Percentiles rank a stretch among this genome's conserved stretches.
phyloP scores from a whole-genome alignment of 2,113 vertebrate species.

The Hippocampus abdominalis region DNA sequence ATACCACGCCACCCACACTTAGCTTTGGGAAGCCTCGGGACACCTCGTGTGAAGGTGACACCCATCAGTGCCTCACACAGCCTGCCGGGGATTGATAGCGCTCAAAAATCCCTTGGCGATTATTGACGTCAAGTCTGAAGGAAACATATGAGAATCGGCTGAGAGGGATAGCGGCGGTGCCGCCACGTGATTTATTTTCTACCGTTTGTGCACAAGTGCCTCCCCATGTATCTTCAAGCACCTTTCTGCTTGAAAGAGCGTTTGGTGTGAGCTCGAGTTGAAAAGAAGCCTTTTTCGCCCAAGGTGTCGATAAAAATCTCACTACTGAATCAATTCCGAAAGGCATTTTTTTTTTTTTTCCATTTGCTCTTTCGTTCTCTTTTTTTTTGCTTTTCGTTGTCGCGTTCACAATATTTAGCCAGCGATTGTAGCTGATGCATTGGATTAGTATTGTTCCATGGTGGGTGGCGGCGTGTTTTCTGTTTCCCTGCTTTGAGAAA shows the following conservation, averaged over 20 bases:
- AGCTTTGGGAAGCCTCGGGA: slow-evolving; percentile 13
- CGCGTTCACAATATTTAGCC: not conserved
- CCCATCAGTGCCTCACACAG: slow-evolving; percentile 21
- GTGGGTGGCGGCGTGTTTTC: not conserved
- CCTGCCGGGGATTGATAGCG: slow-evolving; percentile 50
- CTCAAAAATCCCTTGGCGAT: slow-evolving; percentile 32
- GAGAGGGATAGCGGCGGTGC: slow-evolving; percentile 20
- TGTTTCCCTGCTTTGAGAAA: not conserved
- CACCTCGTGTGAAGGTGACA: slow-evolving; percentile 41
- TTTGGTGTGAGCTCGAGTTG: slow-evolving; percentile 18
- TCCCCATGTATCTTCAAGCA: slow-evolving; percentile 22
- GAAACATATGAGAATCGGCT: slow-evolving; percentile 36
- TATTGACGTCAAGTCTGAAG: slow-evolving; percentile 34
- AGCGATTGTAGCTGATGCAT: slow-evolving; percentile 12
- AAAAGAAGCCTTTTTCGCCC: slow-evolving; percentile 23
- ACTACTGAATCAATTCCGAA: slow-evolving; percentile 1
- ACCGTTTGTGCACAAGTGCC: slow-evolving; percentile 16
- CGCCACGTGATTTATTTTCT: slow-evolving; percentile 14
- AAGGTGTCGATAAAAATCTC: slow-evolving; percentile 10
- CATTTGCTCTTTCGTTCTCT: slow-evolving; percentile 21
- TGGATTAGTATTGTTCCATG: slow-evolving; percentile 1
- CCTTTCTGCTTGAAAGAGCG: slow-evolving; percentile 4
- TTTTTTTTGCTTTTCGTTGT: slow-evolving; percentile 4
- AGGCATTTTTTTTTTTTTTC: slow-evolving; percentile 7
- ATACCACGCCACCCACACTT: not conserved